Conservation (phyloP, 2,888 invertebrate species). For the Caenorhabditis panamensis region DNA sequence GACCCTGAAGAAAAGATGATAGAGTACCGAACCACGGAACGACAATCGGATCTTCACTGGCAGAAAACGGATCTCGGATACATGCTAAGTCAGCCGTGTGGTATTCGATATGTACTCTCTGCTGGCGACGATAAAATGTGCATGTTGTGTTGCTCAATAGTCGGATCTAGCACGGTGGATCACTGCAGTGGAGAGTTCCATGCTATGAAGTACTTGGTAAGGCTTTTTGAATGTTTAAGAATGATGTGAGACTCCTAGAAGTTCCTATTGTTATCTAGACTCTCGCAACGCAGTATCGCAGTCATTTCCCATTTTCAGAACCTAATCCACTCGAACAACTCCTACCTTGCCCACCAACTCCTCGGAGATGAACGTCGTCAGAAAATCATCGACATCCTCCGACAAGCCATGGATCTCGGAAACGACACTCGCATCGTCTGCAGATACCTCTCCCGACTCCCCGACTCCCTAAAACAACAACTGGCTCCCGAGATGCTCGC, state of each 20-base stretch:
- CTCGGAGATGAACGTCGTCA: constrained; percentile 11
- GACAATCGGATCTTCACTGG: constrained; percentile 12
- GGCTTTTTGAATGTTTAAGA: too few relatives aligned
- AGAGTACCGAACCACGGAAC: constrained; percentile 12
- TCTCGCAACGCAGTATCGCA: too few relatives aligned
- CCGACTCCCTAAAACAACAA: constrained; percentile 1
- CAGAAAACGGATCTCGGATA: constrained; percentile 2
- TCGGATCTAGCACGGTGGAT: not conserved
- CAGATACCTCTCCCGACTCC: constrained; percentile 5
- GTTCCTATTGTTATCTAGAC: too few relatives aligned
- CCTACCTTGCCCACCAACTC: constrained; percentile 21
- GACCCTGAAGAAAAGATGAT: constrained; percentile 47
- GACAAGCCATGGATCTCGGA: not conserved
- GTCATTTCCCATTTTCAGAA: not conserved
- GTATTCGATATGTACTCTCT: constrained; percentile 11
- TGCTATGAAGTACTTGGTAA: constrained; percentile 35
- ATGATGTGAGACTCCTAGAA: too few relatives aligned
- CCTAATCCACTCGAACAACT: constrained; percentile 9
- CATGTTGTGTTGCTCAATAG: constrained; percentile 12
- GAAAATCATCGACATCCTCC: constrained; percentile 1
- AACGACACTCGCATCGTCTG: constrained; percentile 8
- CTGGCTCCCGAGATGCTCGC: constrained; percentile 15
- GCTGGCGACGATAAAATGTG: constrained; percentile 33
- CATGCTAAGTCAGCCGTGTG: constrained; percentile 25
- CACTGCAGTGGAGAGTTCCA: constrained; percentile 39